A percentile compares a stretch with the other conserved stretches of the same genome.
Evolutionary conservation across 2,888 invertebrate species (phyloP).

Genomic region (Pseudolycoriella hygida): DNA sequence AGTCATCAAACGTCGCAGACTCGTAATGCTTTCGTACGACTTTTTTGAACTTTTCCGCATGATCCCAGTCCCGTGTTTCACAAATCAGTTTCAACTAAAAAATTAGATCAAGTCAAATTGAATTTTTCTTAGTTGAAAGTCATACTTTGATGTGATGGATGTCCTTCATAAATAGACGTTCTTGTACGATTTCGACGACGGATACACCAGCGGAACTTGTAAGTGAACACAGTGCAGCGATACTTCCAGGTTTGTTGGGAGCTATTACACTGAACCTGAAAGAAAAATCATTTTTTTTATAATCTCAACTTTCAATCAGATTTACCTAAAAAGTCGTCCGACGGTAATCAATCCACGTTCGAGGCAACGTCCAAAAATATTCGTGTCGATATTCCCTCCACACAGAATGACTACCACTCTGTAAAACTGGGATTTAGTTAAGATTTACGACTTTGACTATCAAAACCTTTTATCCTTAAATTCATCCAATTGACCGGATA

Average conservation of each 20-base stretch:
- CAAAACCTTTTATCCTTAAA: slow-evolving; percentile 5
- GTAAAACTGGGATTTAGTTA: slow-evolving; percentile 14
- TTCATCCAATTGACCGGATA: slow-evolving; percentile 37
- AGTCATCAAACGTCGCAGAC: too few species aligned
- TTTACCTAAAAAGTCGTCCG: slow-evolving; percentile 43
- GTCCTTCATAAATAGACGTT: slow-evolving; percentile 87
- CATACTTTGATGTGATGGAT: slow-evolving; percentile 58
- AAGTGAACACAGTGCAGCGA: slow-evolving; percentile 64
- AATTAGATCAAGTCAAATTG: slow-evolving; percentile 10
- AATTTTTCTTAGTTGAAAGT: neutral
- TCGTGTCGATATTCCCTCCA: slow-evolving; percentile 85
- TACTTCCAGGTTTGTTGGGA: slow-evolving; percentile 74
- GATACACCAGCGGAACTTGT: slow-evolving; percentile 64
- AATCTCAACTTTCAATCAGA: neutral
- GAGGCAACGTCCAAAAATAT: slow-evolving; percentile 70
- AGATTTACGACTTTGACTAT: too few species aligned
- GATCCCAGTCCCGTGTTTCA: slow-evolving; percentile 71
- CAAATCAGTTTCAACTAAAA: slow-evolving; percentile 70
- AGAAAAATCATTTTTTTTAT: slow-evolving; percentile 10
- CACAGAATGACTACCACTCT: slow-evolving; percentile 73
- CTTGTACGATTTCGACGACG: slow-evolving; percentile 91
- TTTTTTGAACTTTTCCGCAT: slow-evolving; percentile 44
- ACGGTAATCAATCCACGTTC: slow-evolving; percentile 80
- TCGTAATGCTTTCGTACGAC: slow-evolving; percentile 36
- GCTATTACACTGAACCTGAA: slow-evolving; percentile 54